A percentile compares a stretch with the other conserved stretches of the same genome.
phyloP scores from a whole-genome alignment of 2,888 invertebrate species.

The Chloroclystis v-ata region DNA sequence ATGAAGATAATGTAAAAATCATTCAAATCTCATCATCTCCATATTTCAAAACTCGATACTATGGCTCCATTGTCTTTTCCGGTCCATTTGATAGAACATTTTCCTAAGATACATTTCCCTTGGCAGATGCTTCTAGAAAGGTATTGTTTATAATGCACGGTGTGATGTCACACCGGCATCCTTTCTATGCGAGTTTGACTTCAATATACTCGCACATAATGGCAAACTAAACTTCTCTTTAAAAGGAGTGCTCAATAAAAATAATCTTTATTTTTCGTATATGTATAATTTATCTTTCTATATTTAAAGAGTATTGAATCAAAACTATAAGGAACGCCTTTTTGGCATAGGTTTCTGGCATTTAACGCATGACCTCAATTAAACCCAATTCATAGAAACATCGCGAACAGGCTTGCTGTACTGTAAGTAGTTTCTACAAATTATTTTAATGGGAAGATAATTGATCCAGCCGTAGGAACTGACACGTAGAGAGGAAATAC shows the following conservation, averaged over 20 bases:
- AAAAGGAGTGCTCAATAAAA: too few relatives aligned
- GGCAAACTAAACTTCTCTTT: too few relatives aligned
- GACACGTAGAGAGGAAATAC: neutral
- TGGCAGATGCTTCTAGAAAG: slow-evolving; percentile 33
- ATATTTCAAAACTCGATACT: slow-evolving; percentile 9
- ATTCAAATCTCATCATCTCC: neutral
- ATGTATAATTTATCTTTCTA: too few relatives aligned
- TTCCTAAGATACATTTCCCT: slow-evolving; percentile 17
- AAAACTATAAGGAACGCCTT: too few relatives aligned
- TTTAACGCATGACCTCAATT: neutral
- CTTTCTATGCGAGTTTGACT: slow-evolving; percentile 15
- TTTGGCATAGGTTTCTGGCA: slow-evolving; percentile 2
- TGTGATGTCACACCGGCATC: slow-evolving; percentile 43
- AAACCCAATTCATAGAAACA: neutral
- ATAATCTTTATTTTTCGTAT: too few relatives aligned
- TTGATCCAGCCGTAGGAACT: slow-evolving; percentile 3
- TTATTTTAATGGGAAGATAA: slow-evolving; percentile 1
- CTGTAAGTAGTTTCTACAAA: slow-evolving; percentile 4
- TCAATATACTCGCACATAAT: too few relatives aligned
- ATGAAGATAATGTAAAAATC: too few relatives aligned
- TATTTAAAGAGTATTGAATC: too few relatives aligned
- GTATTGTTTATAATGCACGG: slow-evolving; percentile 60
- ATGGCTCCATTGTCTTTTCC: slow-evolving; percentile 17
- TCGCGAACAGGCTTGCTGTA: neutral
- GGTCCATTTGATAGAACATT: slow-evolving; percentile 18